Evolutionary conservation across 2,888 invertebrate species (phyloP), one percentile per base, ranked within the genome.

Genomic region (Diaperis boleti): DNA sequence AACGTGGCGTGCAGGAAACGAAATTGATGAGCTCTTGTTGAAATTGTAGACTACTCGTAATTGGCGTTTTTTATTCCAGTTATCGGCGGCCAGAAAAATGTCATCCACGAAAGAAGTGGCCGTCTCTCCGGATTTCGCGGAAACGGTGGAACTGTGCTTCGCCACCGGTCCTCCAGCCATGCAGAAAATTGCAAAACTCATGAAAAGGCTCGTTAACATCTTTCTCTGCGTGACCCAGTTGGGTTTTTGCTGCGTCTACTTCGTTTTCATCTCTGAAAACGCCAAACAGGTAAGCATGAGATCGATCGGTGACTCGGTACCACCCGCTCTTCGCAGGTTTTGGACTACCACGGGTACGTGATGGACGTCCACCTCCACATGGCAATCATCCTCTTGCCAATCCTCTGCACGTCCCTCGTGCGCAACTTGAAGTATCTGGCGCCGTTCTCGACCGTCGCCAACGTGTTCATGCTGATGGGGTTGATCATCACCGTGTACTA

Each of bases 221-320:
- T 96, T 96, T 83, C 87, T 98, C 55, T 93, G 95, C 80, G 85
- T 96, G 59, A 98, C 98, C n/a, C 98, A 98, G 83, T 85, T 98
- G 64, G 98, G 98, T 63, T 98, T 98, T 83, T 98, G 98, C 82
- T 97, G 96, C 80, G 94, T 98, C 18, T 98, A 98, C 82, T 92
- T 97, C 74, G 94, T 98, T 11, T 98, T 98, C 80, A 92, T 98
- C 69, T 91, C 96, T 7, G 89, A 90, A 65, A 96, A 95, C 79
- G 79, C 94, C 64, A 86, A 92, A 81, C 88, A 91, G 87, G 92
- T 92, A 77, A 78, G 74, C 5, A 20, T n/a, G n/a, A n/a, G n/a
- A n/a, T n/a, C n/a, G n/a, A n/a, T n/a, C n/a, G n/a, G n/a, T n/a
- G n/a, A n/a, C n/a, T n/a, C n/a, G n/a, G n/a, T n/a, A n/a, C 26